phyloP scores from a whole-genome alignment of 2,888 invertebrate genomes.

The Craniophora ligustri region DNA sequence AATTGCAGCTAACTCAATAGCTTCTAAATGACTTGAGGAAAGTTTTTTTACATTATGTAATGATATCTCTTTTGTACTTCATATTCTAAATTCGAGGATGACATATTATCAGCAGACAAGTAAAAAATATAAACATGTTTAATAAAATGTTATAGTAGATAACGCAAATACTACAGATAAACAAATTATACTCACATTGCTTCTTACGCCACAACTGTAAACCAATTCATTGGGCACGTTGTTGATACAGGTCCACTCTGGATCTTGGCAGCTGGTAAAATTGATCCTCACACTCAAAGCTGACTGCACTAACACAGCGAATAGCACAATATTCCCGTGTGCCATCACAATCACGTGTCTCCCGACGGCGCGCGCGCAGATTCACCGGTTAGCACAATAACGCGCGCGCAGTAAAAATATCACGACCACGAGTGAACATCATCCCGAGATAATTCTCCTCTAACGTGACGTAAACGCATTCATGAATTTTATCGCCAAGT shows the following conservation, averaged over 20 bases:
- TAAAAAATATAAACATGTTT: neutral
- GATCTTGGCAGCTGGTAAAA: slow-evolving; percentile 78
- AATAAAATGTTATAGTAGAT: neutral
- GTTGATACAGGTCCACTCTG: slow-evolving; percentile 82
- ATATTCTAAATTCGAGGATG: no score
- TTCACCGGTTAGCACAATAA: slow-evolving; percentile 48
- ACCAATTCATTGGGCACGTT: slow-evolving; percentile 72
- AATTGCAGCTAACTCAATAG: no score
- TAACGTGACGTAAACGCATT: slow-evolving; percentile 62
- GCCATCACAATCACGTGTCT: slow-evolving; percentile 62
- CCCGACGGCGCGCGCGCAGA: slow-evolving; percentile 28
- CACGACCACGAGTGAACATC: slow-evolving; percentile 67
- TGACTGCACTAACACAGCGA: slow-evolving; percentile 50
- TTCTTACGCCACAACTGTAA: slow-evolving; percentile 71
- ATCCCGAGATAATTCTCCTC: slow-evolving; percentile 72
- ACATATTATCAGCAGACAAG: neutral
- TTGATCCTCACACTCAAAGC: slow-evolving; percentile 72
- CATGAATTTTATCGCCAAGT: slow-evolving; percentile 67
- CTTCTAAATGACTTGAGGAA: neutral
- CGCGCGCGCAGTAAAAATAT: slow-evolving; percentile 69
- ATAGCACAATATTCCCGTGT: slow-evolving; percentile 51
- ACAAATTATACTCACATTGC: slow-evolving; percentile 75
- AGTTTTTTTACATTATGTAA: no score
- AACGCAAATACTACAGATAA: neutral
- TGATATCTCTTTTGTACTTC: no score